Evolutionary conservation across 2,797 vertebrate genomes (phyloP).

Genomic region (Siniperca obscura): DNA sequence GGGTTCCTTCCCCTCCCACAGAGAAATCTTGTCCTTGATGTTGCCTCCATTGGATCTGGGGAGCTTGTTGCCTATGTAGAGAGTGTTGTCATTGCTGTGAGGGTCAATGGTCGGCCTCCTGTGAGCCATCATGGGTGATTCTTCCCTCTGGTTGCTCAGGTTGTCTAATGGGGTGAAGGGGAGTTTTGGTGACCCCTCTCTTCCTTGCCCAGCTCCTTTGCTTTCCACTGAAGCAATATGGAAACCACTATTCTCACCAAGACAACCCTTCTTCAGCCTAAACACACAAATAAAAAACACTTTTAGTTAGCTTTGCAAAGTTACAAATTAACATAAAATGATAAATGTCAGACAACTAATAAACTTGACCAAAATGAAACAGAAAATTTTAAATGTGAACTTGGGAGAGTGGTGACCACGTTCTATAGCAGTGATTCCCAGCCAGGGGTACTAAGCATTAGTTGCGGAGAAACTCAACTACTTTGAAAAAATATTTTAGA

Average conservation of each 20-base stretch:
- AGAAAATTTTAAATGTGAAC: not conserved
- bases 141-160: slow-evolving; percentile 66
- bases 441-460: not conserved
- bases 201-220: slow-evolving; percentile 52
- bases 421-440: not conserved
- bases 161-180: slow-evolving; percentile 77
- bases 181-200: slow-evolving; percentile 51
- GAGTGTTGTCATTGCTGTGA: slow-evolving; percentile 77
- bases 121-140: slow-evolving; percentile 84
- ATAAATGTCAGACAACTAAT: not conserved
- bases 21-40: slow-evolving; percentile 96
- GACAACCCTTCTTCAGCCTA: slow-evolving; percentile 58
- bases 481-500: not conserved
- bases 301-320: not conserved
- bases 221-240: slow-evolving; percentile 56
- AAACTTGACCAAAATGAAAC: not conserved
- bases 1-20: slow-evolving; percentile 94
- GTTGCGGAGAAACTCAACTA: not conserved
- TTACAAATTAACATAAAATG: not conserved
- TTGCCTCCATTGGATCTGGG: slow-evolving; percentile 84
- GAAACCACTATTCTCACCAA: slow-evolving; percentile 44
- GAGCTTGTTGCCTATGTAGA: slow-evolving; percentile 79
- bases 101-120: slow-evolving; percentile 82
- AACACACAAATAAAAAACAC: slow-evolving; percentile 17
- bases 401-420: not conserved